These are phyloP conservation scores for Selene dorsalis DNA, from an alignment of 2,797 vertebrate species.

Conservation along the genomic window DNA sequence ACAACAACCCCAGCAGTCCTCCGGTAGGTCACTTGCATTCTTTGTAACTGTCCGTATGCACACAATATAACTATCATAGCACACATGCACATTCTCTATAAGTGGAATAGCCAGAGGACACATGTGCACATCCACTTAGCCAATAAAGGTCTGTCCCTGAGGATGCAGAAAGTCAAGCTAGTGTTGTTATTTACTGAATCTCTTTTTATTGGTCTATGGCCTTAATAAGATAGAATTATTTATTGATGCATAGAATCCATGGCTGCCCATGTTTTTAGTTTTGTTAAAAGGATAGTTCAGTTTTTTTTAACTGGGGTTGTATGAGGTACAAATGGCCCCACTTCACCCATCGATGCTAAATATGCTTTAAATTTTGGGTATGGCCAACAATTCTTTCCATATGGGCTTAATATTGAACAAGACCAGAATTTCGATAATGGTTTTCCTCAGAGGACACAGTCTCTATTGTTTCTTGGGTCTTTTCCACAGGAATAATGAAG, in stretches of 20 bases:
- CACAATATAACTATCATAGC: not conserved
- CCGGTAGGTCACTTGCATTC: slow-evolving; percentile 48
- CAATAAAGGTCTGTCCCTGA: not conserved
- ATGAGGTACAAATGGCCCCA: no score
- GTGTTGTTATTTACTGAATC: not conserved
- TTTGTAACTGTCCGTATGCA: not conserved
- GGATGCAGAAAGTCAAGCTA: not conserved
- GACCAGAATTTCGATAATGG: no score
- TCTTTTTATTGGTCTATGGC: not conserved
- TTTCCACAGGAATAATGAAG: not conserved
- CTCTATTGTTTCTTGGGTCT: not conserved
- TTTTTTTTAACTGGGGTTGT: no score
- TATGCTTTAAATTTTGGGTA: no score
- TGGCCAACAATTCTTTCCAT: no score
- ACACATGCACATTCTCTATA: not conserved
- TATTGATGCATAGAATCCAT: not conserved
- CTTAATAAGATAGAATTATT: not conserved
- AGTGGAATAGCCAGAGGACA: not conserved
- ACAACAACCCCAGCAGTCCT: slow-evolving; percentile 41
- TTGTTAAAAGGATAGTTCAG: not conserved
- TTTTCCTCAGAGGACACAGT: not conserved
- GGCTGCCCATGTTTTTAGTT: not conserved
- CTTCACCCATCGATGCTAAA: no score
- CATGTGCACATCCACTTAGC: not conserved
- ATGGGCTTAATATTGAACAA: no score